Conservation (phyloP, 2,113 vertebrate species). For the Solea senegalensis region DNA sequence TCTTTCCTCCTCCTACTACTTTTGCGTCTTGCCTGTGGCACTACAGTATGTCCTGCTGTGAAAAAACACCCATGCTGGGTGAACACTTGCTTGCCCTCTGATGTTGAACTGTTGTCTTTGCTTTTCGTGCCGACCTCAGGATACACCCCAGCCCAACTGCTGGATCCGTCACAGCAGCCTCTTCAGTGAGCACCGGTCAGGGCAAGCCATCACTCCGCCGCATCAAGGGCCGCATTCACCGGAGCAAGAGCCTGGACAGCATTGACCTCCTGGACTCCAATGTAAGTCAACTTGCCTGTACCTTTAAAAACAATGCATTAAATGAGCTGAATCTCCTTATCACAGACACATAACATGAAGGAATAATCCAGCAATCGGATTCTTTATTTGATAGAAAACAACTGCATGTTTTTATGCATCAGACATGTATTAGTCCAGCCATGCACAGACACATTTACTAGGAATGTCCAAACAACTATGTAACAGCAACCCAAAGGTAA, state of each 20-base stretch:
- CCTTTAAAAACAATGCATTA: slow-evolving; percentile 14
- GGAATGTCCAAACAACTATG: too few species aligned
- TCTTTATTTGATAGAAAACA: too few species aligned
- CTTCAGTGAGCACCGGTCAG: slow-evolving; percentile 88
- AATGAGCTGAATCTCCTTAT: slow-evolving; percentile 3
- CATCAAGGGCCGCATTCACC: slow-evolving; percentile 95
- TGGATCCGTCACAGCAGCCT: slow-evolving; percentile 87
- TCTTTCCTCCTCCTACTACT: slow-evolving; percentile 27
- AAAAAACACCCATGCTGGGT: slow-evolving; percentile 18
- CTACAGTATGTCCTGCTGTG: slow-evolving; percentile 29
- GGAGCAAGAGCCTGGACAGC: slow-evolving; percentile 95
- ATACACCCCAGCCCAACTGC: slow-evolving; percentile 91
- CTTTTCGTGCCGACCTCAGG: slow-evolving; percentile 76
- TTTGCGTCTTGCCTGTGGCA: slow-evolving; percentile 30
- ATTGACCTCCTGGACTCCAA: slow-evolving; percentile 94
- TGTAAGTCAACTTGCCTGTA: slow-evolving; percentile 83
- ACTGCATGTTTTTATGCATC: too few species aligned
- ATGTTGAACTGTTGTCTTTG: slow-evolving; percentile 43
- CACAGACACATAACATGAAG: neutral
- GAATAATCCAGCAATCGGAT: too few species aligned
- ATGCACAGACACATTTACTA: too few species aligned
- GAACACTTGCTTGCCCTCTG: slow-evolving; percentile 26
- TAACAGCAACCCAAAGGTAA: too few species aligned
- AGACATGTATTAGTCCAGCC: too few species aligned
- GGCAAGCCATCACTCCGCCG: slow-evolving; percentile 95